Evolutionary conservation across 2,797 vertebrate genomes (phyloP), one percentile per base, ranked within the genome.

Genomic region (Phylloscopus collybita): DNA sequence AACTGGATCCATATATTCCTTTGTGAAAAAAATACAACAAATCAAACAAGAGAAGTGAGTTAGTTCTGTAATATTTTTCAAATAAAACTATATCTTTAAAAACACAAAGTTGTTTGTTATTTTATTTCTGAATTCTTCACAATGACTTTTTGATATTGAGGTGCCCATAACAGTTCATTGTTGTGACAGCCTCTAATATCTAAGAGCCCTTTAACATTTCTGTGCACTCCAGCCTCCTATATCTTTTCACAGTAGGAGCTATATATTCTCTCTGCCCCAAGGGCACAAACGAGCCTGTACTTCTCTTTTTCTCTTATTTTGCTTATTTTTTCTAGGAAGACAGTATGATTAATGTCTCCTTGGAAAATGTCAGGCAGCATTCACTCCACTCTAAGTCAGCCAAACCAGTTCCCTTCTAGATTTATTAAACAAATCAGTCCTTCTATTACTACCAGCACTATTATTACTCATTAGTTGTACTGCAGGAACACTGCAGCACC

Each of bases 41-140:
- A 86, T 38, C 11, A 65, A 82, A 85, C 19, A 53, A 69, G 42
- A 78, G n/a, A 57, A 88, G 25, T 8, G 32, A 80, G n/a, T 44
- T 54, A 60, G 23, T 51, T 69, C 42, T 59, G 32, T 30, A 32
- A 42, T 64, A 59, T 54, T 38, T 82, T 75, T 71, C 8, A 7
- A 36, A 72, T 45, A 74, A 56, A 74, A n/a, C 3, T 16, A 0
- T 57, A 62, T 42, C 15, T 90, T 73, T 62, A 59, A 84, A 26
- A 59, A 61, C 32, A 30, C 49, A 51, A 56, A 54, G 21, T 12
- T 49, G 22, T 87, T 84, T 86, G 16, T 59, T 84, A 85, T 72
- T 82, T 90, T 66, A 72, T 89, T 94, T 92, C 84, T 73, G 30
- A 89, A 54, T 62, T 64, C 56, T 87, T 91, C 82, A 36, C 23